phyloP scores from a whole-genome alignment of 2,797 vertebrate species.

The Melanotaenia trifasciata region DNA sequence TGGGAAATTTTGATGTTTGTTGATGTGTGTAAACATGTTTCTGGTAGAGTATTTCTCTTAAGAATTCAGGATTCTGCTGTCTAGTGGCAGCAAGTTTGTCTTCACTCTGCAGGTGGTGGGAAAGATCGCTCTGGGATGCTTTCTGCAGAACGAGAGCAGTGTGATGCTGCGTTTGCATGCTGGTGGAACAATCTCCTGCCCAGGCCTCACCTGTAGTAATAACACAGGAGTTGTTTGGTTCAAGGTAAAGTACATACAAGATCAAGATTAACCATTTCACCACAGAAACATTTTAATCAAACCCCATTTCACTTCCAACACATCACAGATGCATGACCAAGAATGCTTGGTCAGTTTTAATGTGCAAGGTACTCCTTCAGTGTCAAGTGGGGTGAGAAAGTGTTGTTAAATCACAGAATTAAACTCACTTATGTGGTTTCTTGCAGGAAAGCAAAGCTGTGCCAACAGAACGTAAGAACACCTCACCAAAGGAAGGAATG shows the following conservation, averaged over 20 bases:
- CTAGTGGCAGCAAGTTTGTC: conserved; percentile 29
- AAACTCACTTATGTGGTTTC: conserved; percentile 14
- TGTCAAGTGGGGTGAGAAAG: neutral
- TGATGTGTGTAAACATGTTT: neutral
- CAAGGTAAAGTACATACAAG: conserved; percentile 59
- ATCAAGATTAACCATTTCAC: neutral
- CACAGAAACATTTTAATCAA: neutral
- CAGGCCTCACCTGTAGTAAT: conserved; percentile 48
- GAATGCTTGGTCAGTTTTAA: neutral
- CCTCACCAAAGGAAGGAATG: neutral
- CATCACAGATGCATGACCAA: neutral
- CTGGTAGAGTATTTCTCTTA: conserved; percentile 4
- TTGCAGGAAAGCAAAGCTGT: conserved; percentile 31
- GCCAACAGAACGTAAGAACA: fast-evolving
- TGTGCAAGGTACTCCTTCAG: neutral
- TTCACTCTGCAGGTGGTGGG: conserved; percentile 67
- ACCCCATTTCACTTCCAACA: too few relatives aligned
- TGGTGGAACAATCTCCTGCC: conserved; percentile 50
- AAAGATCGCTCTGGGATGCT: conserved; percentile 41
- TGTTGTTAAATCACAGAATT: neutral
- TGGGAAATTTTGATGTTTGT: neutral
- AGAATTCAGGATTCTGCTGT: conserved; percentile 23
- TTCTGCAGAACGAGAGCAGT: conserved; percentile 15
- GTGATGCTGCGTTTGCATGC: fast-evolving
- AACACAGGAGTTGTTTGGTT: conserved; percentile 63